phyloP scores from a whole-genome alignment of 2,888 invertebrate genomes.

The Ametastegia equiseti region DNA sequence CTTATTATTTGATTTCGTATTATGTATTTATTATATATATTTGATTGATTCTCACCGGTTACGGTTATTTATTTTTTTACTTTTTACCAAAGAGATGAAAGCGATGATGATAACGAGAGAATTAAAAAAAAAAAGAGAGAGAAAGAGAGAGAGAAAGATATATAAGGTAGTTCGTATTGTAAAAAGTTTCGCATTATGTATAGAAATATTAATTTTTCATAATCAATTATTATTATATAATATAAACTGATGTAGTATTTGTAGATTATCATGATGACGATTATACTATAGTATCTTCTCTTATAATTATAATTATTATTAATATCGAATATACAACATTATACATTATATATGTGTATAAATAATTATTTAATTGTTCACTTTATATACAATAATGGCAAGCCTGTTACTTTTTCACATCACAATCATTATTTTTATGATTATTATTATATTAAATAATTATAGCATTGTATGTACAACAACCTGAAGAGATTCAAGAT shows the following conservation, averaged over 20 bases:
- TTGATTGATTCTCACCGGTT: background rate
- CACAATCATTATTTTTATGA: conserved; percentile 23
- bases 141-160: conserved; percentile 54
- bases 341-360: background rate
- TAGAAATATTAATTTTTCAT: conserved; percentile 31
- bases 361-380: conserved; percentile 26
- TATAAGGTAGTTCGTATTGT: conserved; percentile 46
- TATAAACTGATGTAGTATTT: conserved; percentile 10
- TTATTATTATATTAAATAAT: conserved; percentile 1
- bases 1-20: background rate
- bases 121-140: conserved; percentile 53
- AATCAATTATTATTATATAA: background rate
- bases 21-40: background rate
- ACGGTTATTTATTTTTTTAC: conserved; percentile 38
- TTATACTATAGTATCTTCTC: too few relatives aligned
- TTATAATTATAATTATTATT: background rate
- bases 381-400: background rate
- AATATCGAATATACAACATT: background rate
- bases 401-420: conserved; percentile 21
- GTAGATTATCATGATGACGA: conserved; percentile 1
- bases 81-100: conserved; percentile 46
- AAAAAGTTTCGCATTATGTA: conserved; percentile 45
- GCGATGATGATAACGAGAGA: background rate
- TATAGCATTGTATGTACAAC: background rate
- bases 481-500: conserved; percentile 1